Percentiles rank a stretch among this genome's conserved stretches.
Evolutionary conservation across 2,888 invertebrate genomes (phyloP).

Genomic region (Ecliptopera silaceata): DNA sequence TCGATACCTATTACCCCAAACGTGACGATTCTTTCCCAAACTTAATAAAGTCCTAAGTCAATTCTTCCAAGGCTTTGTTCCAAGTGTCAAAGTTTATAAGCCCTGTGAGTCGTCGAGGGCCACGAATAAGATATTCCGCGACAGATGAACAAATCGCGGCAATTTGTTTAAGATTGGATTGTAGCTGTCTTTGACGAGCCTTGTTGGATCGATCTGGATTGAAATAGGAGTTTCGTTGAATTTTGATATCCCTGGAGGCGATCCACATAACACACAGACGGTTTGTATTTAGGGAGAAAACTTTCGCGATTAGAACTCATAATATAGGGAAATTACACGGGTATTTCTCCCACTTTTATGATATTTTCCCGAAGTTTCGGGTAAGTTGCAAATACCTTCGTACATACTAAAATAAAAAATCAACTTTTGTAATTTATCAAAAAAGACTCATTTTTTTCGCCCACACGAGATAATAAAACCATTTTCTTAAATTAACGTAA

Average conservation of each 20-base stretch:
- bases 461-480: too few species aligned
- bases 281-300: not conserved
- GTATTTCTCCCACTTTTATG: too few species aligned
- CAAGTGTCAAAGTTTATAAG: conserved; percentile 1
- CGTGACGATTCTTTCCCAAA: not conserved
- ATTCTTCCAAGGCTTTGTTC: not conserved
- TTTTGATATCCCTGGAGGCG: conserved; percentile 32
- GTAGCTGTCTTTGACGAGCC: conserved; percentile 4
- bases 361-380: too few species aligned
- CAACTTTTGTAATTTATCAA: too few species aligned
- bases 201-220: conserved; percentile 14
- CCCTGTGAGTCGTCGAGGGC: conserved; percentile 14
- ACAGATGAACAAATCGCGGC: conserved; percentile 18
- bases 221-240: conserved; percentile 32
- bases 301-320: not conserved
- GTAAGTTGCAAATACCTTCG: too few species aligned
- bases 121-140: conserved; percentile 4
- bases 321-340: too few species aligned
- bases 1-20: too few species aligned
- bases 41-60: not conserved
- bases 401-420: too few species aligned
- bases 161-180: conserved; percentile 25
- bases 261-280: conserved; percentile 29
- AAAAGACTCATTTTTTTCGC: too few species aligned
- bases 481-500: too few species aligned